Percentiles rank a stretch among this genome's conserved stretches.
phyloP scores from a whole-genome alignment of 2,113 vertebrate genomes.

The Dermatemys mawii region DNA sequence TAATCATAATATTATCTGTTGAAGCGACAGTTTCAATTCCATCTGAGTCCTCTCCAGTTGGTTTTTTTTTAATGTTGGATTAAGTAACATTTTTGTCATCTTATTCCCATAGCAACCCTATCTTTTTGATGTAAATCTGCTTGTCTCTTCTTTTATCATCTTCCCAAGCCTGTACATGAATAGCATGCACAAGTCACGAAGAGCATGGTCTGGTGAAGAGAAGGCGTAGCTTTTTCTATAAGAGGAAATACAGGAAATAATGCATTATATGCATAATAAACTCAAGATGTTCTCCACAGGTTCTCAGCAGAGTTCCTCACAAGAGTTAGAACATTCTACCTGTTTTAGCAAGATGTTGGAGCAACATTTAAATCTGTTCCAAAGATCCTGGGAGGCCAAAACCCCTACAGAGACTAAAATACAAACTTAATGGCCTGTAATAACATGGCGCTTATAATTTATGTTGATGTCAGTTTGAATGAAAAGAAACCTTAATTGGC shows the following conservation, averaged over 20 bases:
- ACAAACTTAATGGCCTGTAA: not conserved
- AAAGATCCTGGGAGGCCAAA: not conserved
- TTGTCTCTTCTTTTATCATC: not conserved
- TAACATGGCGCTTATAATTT: accelerated
- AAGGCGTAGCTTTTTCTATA: not conserved
- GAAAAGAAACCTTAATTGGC: not conserved
- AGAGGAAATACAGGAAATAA: not conserved
- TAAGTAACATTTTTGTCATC: slow-evolving; percentile 35
- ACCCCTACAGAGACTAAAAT: not conserved
- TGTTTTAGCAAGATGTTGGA: not conserved
- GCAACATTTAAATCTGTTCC: not conserved
- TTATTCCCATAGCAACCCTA: slow-evolving; percentile 51
- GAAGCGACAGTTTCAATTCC: slow-evolving; percentile 27
- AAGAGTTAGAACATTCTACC: not conserved
- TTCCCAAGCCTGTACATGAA: slow-evolving; percentile 27
- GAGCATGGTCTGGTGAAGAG: not conserved
- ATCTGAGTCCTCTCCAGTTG: slow-evolving; percentile 18
- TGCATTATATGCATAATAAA: not conserved
- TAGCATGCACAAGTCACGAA: not conserved
- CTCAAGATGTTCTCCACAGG: not conserved
- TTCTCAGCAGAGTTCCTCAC: accelerated
- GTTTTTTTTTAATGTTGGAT: slow-evolving; percentile 40
- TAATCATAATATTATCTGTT: slow-evolving; percentile 10
- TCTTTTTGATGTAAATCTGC: slow-evolving; percentile 50
- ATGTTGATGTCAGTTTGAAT: accelerated